These are phyloP conservation scores for Mallotus villosus DNA, from an alignment of 2,797 vertebrate species.

Conservation along the genomic window DNA sequence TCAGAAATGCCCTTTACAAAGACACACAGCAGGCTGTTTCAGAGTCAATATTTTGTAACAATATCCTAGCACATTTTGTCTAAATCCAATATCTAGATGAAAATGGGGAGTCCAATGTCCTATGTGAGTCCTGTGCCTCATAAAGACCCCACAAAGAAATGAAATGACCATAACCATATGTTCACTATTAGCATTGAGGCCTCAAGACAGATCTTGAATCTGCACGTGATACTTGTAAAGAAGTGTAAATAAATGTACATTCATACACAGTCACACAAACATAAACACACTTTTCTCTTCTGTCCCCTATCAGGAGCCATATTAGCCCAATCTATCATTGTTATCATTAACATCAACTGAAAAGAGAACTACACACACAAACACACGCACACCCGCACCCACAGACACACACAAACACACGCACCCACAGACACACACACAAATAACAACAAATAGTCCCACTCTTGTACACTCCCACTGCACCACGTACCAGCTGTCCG, in stretches of 20 bases:
- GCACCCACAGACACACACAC: constrained; percentile 2
- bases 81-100: too few relatives aligned
- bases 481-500: constrained; percentile 85
- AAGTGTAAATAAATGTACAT: neutral
- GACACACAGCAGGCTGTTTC: neutral
- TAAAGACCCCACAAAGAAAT: too few relatives aligned
- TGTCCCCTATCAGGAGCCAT: constrained; percentile 24
- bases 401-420: constrained; percentile 1
- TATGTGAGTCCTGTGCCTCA: too few relatives aligned
- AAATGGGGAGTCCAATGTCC: neutral
- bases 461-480: constrained; percentile 23
- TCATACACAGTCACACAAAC: neutral
- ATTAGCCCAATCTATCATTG: constrained; percentile 22
- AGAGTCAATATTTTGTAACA: neutral
- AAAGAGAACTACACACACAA: neutral
- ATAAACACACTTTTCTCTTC: constrained; percentile 26
- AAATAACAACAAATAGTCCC: neutral
- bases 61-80: neutral
- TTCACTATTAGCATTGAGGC: too few relatives aligned
- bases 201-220: neutral
- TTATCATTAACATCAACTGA: constrained; percentile 30
- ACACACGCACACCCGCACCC: constrained; percentile 2
- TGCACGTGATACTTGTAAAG: neutral
- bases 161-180: too few relatives aligned
- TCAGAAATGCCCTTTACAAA: constrained; percentile 67